phyloP scores from a whole-genome alignment of 2,888 invertebrate genomes.

The Xestia rhomboidea region DNA sequence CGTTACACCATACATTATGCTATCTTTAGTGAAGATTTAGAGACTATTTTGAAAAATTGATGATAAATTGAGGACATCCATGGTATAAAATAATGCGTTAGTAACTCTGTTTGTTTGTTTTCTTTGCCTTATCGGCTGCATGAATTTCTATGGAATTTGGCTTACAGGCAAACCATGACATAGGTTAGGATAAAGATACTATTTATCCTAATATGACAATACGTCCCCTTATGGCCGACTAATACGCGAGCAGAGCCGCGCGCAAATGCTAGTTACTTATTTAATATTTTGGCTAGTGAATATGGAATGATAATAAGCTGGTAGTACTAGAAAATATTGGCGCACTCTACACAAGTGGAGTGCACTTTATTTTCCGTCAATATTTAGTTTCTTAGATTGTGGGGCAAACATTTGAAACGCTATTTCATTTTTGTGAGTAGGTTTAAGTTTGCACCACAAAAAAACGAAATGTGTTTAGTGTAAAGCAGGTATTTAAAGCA shows the following conservation, averaged over 20 bases:
- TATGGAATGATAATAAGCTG: background rate
- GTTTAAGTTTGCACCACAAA: background rate
- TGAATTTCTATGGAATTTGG: background rate
- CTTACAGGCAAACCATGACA: background rate
- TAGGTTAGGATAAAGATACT: background rate
- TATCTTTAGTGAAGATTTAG: slow-evolving; percentile 3
- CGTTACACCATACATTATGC: slow-evolving; percentile 16
- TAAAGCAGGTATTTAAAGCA: background rate
- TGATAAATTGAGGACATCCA: background rate
- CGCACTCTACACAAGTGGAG: slow-evolving; percentile 22
- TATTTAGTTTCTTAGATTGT: slow-evolving; percentile 27
- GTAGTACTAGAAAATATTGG: slow-evolving; percentile 28
- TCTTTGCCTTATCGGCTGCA: background rate
- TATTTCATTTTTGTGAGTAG: background rate
- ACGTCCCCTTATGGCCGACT: background rate
- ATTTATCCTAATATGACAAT: background rate
- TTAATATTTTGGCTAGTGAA: background rate
- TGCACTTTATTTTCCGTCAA: slow-evolving; percentile 37
- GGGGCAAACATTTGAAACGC: background rate
- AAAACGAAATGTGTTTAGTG: background rate
- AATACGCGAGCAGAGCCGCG: background rate
- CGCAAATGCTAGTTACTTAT: background rate
- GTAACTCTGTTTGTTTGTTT: background rate
- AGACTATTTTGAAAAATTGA: background rate
- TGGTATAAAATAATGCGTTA: background rate